Conservation (phyloP, 1,140 invertebrate species). For the Habropoda laboriosa region DNA sequence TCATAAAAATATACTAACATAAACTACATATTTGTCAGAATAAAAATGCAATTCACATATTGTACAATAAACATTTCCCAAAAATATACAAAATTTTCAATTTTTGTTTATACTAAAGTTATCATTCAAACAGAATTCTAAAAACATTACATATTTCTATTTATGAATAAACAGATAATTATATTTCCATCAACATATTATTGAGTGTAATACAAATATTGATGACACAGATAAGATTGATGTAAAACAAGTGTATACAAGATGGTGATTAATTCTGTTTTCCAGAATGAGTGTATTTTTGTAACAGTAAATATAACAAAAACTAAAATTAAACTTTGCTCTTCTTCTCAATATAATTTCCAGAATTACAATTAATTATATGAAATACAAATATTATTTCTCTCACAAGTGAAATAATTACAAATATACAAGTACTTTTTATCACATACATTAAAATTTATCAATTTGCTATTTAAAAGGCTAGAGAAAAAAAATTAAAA, state of each 20-base stretch:
- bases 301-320: slow-evolving; percentile 14
- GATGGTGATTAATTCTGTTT: slow-evolving; percentile 23
- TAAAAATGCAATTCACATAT: background rate
- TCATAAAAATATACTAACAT: background rate
- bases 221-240: slow-evolving; percentile 12
- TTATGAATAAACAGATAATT: slow-evolving; percentile 27
- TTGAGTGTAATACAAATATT: slow-evolving; percentile 6
- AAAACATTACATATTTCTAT: slow-evolving; percentile 24
- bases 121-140: background rate
- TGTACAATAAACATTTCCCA: background rate
- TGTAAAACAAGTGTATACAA: background rate
- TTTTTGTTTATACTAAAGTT: background rate
- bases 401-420: background rate
- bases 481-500: background rate
- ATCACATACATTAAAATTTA: background rate
- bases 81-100: no score
- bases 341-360: background rate
- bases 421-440: background rate
- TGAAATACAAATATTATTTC: slow-evolving; percentile 12
- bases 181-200: slow-evolving; percentile 6
- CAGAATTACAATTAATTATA: background rate
- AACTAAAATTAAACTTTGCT: slow-evolving; percentile 27
- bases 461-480: background rate
- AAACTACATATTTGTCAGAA: background rate
- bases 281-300: slow-evolving; percentile 16